Percentiles rank a stretch among this genome's conserved stretches.
These are phyloP conservation scores for Chaetodon auriga DNA, from an alignment of 2,113 vertebrate genomes.

Conservation along the genomic window DNA sequence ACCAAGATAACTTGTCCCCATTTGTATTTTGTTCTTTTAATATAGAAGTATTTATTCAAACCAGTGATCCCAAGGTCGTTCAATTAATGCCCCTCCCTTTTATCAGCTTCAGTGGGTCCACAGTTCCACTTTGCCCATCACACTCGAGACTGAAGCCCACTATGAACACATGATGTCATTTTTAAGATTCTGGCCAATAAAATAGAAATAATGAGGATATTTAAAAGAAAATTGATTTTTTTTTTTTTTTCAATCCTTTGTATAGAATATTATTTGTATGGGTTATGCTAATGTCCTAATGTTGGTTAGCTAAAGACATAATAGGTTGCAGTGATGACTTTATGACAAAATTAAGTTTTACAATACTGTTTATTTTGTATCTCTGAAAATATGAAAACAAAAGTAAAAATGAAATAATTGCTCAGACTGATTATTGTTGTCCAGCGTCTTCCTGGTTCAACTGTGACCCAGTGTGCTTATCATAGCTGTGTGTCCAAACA, in stretches of 20 bases:
- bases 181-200: conserved; percentile 36
- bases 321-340: not conserved
- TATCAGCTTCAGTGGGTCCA: conserved; percentile 69
- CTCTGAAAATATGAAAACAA: not conserved
- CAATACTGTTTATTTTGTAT: not conserved
- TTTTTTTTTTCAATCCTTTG: not conserved
- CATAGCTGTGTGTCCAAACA: not conserved
- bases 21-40: conserved; percentile 51
- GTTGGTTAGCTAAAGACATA: not conserved
- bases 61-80: conserved; percentile 75
- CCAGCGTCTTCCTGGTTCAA: not conserved
- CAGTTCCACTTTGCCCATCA: conserved; percentile 70
- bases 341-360: not conserved
- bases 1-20: conserved; percentile 7
- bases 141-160: conserved; percentile 60
- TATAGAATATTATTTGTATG: not conserved
- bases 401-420: not conserved
- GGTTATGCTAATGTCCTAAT: conserved; percentile 17
- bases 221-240: conserved; percentile 20
- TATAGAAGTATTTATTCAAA: conserved; percentile 71
- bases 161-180: conserved; percentile 33
- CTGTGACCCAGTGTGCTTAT: not conserved
- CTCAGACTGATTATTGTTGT: not conserved
- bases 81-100: conserved; percentile 78
- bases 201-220: conserved; percentile 51